phyloP scores from a whole-genome alignment of 2,888 invertebrate genomes.

The Steinernema carpocapsae region DNA sequence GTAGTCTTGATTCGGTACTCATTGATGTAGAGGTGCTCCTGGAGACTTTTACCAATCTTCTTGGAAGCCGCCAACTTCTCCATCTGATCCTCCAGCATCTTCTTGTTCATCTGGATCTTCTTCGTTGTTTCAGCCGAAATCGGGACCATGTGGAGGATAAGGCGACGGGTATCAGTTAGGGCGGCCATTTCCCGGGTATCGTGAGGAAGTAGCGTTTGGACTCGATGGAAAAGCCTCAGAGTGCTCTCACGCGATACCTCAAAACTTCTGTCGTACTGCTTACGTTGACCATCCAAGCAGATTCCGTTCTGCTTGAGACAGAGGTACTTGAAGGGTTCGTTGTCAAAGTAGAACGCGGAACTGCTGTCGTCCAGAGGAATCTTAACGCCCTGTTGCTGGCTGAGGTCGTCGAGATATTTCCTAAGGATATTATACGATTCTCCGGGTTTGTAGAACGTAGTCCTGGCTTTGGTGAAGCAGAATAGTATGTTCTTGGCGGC shows the following conservation, averaged over 20 bases:
- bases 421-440: not conserved
- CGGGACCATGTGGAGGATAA: not conserved
- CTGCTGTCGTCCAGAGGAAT: constrained; percentile 31
- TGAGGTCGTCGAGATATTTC: constrained; percentile 19
- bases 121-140: not conserved
- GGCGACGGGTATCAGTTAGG: not conserved
- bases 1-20: constrained; percentile 24
- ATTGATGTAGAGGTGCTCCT: not conserved
- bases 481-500: constrained; percentile 56
- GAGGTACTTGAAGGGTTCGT: constrained; percentile 49
- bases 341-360: constrained; percentile 49
- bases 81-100: not conserved
- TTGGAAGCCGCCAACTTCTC: not conserved
- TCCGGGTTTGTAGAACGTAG: constrained; percentile 39
- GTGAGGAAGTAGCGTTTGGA: not conserved
- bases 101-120: constrained; percentile 15
- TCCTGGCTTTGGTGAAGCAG: constrained; percentile 53
- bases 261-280: not conserved
- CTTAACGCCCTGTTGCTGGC: not conserved
- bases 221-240: not conserved
- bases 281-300: not conserved
- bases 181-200: not conserved
- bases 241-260: not conserved
- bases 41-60: not conserved
- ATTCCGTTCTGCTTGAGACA: constrained; percentile 34